Base-by-base conservation (phyloP, 2,888 invertebrate genomes). In the Troglohyphantes excavatus region DNA sequence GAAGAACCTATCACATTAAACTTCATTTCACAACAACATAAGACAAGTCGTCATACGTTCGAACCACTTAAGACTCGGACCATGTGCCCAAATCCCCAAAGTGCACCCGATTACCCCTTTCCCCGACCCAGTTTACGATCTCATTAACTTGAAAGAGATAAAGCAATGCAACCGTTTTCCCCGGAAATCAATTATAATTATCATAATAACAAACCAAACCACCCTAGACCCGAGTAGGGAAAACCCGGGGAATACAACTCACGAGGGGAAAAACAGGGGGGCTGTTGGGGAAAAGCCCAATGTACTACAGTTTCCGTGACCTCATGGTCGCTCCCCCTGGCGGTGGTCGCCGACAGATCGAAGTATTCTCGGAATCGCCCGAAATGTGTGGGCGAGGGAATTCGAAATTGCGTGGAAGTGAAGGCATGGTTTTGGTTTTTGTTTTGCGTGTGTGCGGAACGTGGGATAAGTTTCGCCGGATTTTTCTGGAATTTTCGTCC, bases 101-200 rank as follows among this genome's bases (percentile, higher is more conserved):
- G n/a, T n/a, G n/a, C n/a, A n/a, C n/a, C n/a, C n/a, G n/a, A n/a
- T n/a, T 29, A 29, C 59, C 9, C 59, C 59, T 75, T 53, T 11
- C 61, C n/a, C 29, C 21, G 19, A 72, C 39, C 59, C 65, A 65
- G 33, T 78, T 78, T 78, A 63, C 27, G 33, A 65, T 65, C 65
- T 39, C 61, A 65, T 65, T 78, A 78, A 78, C 61, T 65, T 65
- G 65, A 65, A 75, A 33, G 43, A 39, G 23, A 21, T 13, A 39
- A 33, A 78, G 27, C 59, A 39, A 17, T 63, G 21, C 33, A 39
- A 19, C 33, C 19, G 23, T 19, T 33, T 81, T 65, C n/a, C 68
- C 33, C 11, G 26, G 33, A 70, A 89, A 89, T 89, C 82, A 89
- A 89, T 89, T 89, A 83, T 83, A 89, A 89, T 89, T 89, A 82